phyloP scores from a whole-genome alignment of 2,113 vertebrate species.

The Pampusana beccarii region DNA sequence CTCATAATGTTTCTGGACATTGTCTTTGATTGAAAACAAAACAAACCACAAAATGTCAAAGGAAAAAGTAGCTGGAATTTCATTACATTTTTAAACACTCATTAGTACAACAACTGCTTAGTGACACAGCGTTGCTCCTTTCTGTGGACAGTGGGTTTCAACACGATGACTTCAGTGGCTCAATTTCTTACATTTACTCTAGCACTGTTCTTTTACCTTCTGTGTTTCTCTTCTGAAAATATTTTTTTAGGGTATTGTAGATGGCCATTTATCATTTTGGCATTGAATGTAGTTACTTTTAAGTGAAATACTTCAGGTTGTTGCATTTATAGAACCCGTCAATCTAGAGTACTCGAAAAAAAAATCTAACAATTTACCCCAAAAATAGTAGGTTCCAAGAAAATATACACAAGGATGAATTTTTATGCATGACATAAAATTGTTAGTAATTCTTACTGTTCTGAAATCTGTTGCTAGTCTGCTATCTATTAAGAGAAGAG shows the following conservation, averaged over 20 bases:
- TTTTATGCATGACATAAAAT: slow-evolving; percentile 22
- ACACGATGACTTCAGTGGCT: background rate
- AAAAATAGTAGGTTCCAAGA: background rate
- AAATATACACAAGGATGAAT: background rate
- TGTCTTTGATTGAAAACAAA: slow-evolving; percentile 81
- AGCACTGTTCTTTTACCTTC: background rate
- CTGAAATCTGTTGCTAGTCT: background rate
- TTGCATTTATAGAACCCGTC: background rate
- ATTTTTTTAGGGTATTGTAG: background rate
- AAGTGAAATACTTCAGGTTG: background rate
- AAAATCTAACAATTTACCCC: background rate
- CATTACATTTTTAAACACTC: slow-evolving; percentile 35
- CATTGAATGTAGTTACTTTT: background rate
- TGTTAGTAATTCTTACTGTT: slow-evolving; percentile 12
- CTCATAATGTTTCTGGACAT: slow-evolving; percentile 82
- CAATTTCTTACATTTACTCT: background rate
- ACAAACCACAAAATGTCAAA: background rate
- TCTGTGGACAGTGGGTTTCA: background rate
- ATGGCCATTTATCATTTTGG: background rate
- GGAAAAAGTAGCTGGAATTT: slow-evolving; percentile 30
- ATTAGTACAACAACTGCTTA: background rate
- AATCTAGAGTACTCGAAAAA: background rate
- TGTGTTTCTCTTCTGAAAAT: background rate
- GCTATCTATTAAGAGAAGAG: background rate
- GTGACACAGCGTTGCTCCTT: background rate